Base-by-base conservation (phyloP, 2,113 vertebrate species). In the Chloropsis cyanopogon region DNA sequence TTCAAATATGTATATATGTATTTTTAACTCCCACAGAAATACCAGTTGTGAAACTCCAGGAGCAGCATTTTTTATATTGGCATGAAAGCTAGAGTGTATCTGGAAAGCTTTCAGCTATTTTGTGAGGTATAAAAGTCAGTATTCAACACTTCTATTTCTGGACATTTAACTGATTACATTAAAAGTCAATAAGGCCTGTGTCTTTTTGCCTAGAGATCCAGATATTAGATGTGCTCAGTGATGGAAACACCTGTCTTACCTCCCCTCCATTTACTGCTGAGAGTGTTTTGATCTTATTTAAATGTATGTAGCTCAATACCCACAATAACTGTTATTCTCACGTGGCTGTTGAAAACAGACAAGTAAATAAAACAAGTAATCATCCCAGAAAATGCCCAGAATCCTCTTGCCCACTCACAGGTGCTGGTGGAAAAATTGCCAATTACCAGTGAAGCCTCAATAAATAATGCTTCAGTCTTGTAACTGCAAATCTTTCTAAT, bases 401-500 rank as follows among this genome's bases (percentile, higher is more conserved):
- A 80, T 66, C 63, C 1, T 0, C 47, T 80, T 86, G 46, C 63
- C 39, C 22, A 10, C 25, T 77, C 82, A 52, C 42, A 88, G 70
- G 71, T 95, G 68, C 71, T 90, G 54, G 33, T 70, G 41, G 23
- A 66, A 88, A 86, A 92, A 75, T 61, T 95, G 57, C 75, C 61
- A 71, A 50, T 95, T 92, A 64, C 64, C 49, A 37, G 22, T 53
- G 65, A 88, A 86, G 61, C 29, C n/a, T 44, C 65, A 83, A 86
- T 84, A 95, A 93, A 94, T 83, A 86, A 93, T 25, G 21, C 20
- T 83, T 90, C 60, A 23, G 64, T 28, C 71, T 81, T 81, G 52
- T 78, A 92, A 64, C 86, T 95, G 82, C 86, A 94, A 93, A 95
- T 92, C 88, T 86, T 88, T 85, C 76, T 95, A 95, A 92, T 90